Evolutionary conservation across 2,797 vertebrate species (phyloP), one percentile per base, ranked within the genome.

Genomic region (Lagodon rhomboides): DNA sequence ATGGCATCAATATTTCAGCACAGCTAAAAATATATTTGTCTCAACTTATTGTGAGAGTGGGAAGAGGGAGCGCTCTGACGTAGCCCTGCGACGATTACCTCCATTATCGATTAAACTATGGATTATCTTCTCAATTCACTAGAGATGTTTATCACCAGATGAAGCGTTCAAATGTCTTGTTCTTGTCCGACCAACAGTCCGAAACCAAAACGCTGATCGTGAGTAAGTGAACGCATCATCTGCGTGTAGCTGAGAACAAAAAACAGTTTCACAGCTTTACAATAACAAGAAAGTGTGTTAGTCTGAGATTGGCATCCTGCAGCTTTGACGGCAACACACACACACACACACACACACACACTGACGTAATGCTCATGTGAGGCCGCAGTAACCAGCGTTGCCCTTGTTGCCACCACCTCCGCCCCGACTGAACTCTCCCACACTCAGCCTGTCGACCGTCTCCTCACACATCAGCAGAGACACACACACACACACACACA

Each of bases 1-100:
- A 81, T 18, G 30, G 10, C 44, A 90, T 90, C 60, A 93, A 89
- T 91, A 91, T 82, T 91, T 73, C 68, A 91, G 69, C 10, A 18
- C 22, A 20, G 87, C 84, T 91, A 88, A 90, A 91, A 89, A 89
- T 87, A 88, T 15, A 46, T 46, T 30, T 8, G 25, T 25, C 60
- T 71, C 18, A 58, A 60, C 68, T 20, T 22, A 46, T 50, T 54
- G 61, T 66, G 13, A 34, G 54, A 64, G 30, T 5, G 0, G 43
- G 5, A 0, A 54, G 43, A 8, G 16, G 18, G 46, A 62, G 68
- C 9, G 58, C 74, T 68, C 20, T 44, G 34, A 63, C 10, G 47
- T 4, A 43, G 8, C 0, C 5, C 66, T 46, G 53, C 54, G 46
- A 66, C 51, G 11, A 16, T 12, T 22, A 43, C 54, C 46, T 56